Evolutionary conservation across 2,797 vertebrate genomes (phyloP).

Genomic region (Pterois miles): DNA sequence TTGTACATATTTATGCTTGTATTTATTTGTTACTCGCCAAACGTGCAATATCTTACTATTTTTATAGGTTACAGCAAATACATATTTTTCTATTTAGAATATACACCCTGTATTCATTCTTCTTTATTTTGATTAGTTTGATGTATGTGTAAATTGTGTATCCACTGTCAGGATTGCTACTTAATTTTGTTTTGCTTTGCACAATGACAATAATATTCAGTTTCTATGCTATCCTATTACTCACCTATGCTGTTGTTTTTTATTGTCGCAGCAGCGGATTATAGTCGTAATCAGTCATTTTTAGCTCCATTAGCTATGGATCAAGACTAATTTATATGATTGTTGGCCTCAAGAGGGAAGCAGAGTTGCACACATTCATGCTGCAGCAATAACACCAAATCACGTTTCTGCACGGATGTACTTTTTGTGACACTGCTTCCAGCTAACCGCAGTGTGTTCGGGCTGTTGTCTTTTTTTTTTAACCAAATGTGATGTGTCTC

Average conservation of each 20-base stretch:
- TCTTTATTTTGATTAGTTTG: too few species aligned
- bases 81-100: too few species aligned
- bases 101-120: too few species aligned
- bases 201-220: too few species aligned
- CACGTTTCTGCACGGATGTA: conserved; percentile 39
- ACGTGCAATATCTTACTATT: too few species aligned
- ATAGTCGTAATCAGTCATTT: not conserved
- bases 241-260: not conserved
- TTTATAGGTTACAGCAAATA: too few species aligned
- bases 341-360: not conserved
- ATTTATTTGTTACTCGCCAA: too few species aligned
- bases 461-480: not conserved
- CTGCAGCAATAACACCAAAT: not conserved
- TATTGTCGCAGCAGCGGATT: not conserved
- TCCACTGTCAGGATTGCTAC: too few species aligned
- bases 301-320: not conserved
- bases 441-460: not conserved
- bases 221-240: not conserved
- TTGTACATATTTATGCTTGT: too few species aligned
- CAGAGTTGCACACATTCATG: not conserved
- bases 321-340: not conserved
- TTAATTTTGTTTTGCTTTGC: too few species aligned
- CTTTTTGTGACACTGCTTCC: conserved; percentile 29
- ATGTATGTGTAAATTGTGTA: too few species aligned
- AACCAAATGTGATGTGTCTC: not conserved